Conservation (phyloP, 2,113 vertebrate genomes). For the Gymnorhina tibicen region DNA sequence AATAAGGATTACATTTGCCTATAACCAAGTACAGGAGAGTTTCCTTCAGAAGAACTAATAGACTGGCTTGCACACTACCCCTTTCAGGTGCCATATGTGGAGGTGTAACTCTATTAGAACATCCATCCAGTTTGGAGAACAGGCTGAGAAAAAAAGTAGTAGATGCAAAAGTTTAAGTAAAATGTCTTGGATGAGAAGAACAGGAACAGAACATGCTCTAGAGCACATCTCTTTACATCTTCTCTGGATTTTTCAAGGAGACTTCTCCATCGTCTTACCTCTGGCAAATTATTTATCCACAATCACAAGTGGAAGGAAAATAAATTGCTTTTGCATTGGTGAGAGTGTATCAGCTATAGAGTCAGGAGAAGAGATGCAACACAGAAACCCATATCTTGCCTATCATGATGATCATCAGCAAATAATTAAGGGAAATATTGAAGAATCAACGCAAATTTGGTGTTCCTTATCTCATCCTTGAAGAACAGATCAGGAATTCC, state of each 20-base stretch:
- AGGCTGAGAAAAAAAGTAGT: background rate
- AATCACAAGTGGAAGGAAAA: background rate
- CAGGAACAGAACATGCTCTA: background rate
- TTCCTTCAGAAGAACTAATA: background rate
- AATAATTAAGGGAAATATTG: background rate
- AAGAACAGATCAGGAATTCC: background rate
- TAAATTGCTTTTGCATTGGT: background rate
- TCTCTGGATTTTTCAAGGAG: background rate
- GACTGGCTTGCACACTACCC: background rate
- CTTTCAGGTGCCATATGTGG: background rate
- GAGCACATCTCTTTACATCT: fast-evolving
- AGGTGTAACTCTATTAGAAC: background rate
- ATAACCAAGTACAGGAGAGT: background rate
- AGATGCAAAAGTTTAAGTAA: background rate
- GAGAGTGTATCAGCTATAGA: background rate
- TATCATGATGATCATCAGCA: background rate
- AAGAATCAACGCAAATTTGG: background rate
- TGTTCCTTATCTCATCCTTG: background rate
- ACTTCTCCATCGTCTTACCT: background rate
- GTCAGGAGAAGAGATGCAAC: background rate
- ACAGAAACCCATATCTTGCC: background rate
- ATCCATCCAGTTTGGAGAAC: background rate
- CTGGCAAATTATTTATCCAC: background rate
- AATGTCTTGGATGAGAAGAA: background rate
- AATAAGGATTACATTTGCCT: background rate